Percentiles rank a stretch among this genome's conserved stretches.
Evolutionary conservation across 2,113 vertebrate species (phyloP).

Genomic region (Pachycephala philippinensis): DNA sequence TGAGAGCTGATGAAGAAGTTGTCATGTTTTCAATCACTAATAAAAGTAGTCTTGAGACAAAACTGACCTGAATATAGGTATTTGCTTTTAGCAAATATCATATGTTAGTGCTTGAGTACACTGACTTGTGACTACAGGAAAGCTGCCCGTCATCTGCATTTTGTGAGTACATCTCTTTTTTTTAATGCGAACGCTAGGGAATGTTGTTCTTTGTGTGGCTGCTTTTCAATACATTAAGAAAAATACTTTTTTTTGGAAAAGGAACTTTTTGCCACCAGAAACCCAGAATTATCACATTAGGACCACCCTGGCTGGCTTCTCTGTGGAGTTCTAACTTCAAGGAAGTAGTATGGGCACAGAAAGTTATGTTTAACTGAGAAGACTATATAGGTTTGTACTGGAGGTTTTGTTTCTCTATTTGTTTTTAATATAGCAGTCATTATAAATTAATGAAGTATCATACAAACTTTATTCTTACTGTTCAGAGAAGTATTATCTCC

Average conservation of each 20-base stretch:
- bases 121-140: neutral
- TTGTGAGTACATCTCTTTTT: neutral
- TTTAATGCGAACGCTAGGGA: neutral
- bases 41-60: neutral
- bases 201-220: conserved; percentile 5
- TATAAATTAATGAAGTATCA: neutral
- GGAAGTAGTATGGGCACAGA: neutral
- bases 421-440: neutral
- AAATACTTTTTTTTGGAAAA: neutral
- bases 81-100: neutral
- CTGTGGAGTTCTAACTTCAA: neutral
- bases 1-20: neutral
- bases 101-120: neutral
- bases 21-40: neutral
- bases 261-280: conserved; percentile 1
- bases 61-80: neutral
- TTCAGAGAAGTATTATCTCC: neutral
- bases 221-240: neutral
- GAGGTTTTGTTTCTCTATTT: neutral
- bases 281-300: conserved; percentile 31
- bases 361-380: neutral
- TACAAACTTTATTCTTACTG: neutral
- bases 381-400: neutral
- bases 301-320: conserved; percentile 10
- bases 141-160: neutral